Evolutionary conservation across 1,140 invertebrate genomes (phyloP).

Genomic region (Globodera rostochiensis): DNA sequence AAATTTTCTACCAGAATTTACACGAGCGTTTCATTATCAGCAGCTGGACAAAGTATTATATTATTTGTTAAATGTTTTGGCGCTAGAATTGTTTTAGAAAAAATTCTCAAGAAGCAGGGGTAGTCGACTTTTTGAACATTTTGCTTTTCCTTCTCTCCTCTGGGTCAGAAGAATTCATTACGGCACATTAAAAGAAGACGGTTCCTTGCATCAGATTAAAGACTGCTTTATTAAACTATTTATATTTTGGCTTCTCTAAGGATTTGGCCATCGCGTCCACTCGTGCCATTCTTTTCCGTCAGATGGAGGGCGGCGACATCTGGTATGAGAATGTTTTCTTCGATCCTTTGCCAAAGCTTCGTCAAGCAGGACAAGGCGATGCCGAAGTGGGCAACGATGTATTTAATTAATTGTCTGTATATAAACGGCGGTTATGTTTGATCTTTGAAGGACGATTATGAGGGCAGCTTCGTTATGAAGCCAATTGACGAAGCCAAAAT

Average conservation of each 20-base stretch:
- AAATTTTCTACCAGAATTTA: neutral
- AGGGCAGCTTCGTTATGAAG: neutral
- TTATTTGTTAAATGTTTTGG: neutral
- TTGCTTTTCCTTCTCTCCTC: too few relatives aligned
- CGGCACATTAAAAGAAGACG: too few relatives aligned
- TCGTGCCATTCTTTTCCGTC: constrained; percentile 31
- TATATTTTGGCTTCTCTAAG: too few relatives aligned
- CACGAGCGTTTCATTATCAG: constrained; percentile 30
- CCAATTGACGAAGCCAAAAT: neutral
- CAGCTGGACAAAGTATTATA: neutral
- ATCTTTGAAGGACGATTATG: neutral
- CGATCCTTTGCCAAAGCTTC: constrained; percentile 22
- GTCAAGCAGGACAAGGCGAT: neutral
- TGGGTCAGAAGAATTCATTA: too few relatives aligned
- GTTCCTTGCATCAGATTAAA: too few relatives aligned
- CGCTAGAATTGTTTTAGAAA: neutral
- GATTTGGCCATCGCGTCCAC: too few relatives aligned
- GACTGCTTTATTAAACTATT: neutral
- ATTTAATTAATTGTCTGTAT: neutral
- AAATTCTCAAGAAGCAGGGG: neutral
- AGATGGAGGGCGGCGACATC: constrained; percentile 31
- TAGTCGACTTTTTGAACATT: too few relatives aligned
- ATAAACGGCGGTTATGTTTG: neutral
- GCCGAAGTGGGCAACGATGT: neutral
- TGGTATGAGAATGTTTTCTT: constrained; percentile 35